Percentiles rank a stretch among this genome's conserved stretches.
These are phyloP conservation scores for Furnarius figulus DNA, from an alignment of 2,113 vertebrate species.

Conservation along the genomic window DNA sequence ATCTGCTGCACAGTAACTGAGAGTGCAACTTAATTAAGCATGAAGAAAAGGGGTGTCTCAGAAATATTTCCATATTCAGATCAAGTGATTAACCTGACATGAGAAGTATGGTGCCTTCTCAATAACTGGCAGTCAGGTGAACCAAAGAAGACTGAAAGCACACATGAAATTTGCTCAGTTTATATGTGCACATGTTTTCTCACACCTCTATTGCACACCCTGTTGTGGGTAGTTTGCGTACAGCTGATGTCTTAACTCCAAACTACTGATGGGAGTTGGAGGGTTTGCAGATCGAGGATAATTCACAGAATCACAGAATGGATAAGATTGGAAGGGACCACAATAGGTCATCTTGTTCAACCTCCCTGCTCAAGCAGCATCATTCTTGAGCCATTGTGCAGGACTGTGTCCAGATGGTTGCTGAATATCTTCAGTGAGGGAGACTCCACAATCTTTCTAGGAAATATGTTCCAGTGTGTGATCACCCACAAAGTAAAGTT, in stretches of 20 bases:
- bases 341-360: not conserved
- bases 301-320: not conserved
- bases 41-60: not conserved
- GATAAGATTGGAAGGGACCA: not conserved
- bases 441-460: not conserved
- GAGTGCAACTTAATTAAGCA: not conserved
- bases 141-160: constrained; percentile 14
- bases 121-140: not conserved
- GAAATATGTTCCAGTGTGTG: not conserved
- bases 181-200: not conserved
- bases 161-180: not conserved
- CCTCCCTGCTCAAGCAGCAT: not conserved
- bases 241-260: constrained; percentile 44
- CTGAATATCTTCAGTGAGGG: not conserved
- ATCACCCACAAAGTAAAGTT: not conserved
- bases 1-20: not conserved
- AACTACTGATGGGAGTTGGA: constrained; percentile 14
- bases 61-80: constrained; percentile 21
- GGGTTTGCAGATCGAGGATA: constrained; percentile 26
- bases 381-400: not conserved
- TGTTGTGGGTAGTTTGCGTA: constrained; percentile 14
- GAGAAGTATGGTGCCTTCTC: not conserved
- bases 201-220: not conserved
- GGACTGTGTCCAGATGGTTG: not conserved
- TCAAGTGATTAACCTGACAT: not conserved